Evolutionary conservation across 2,888 invertebrate species (phyloP).

Genomic region (Meiosimyza platycephala): DNA sequence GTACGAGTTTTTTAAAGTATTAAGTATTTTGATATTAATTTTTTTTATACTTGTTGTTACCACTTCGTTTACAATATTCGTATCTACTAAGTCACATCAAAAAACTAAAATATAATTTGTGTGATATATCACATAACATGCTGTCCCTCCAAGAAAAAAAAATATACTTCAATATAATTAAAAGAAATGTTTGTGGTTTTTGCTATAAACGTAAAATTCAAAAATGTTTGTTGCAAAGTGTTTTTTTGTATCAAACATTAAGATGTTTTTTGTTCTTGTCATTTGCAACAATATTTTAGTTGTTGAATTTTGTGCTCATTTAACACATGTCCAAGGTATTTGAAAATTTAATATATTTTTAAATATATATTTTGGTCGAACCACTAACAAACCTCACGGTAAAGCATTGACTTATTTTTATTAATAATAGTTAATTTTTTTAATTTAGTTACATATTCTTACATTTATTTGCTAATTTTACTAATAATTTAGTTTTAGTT

Average conservation of each 20-base stretch:
- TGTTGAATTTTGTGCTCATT: conserved; percentile 59
- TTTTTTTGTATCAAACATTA: neutral
- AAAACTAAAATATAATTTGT: too few relatives aligned
- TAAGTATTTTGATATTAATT: conserved; percentile 15
- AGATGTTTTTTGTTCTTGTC: conserved; percentile 20
- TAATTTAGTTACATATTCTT: conserved; percentile 21
- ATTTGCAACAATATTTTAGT: conserved; percentile 48
- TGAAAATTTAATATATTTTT: neutral
- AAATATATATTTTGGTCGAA: conserved; percentile 35
- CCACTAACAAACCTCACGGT: conserved; percentile 30
- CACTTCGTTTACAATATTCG: conserved; percentile 10
- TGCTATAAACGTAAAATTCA: conserved; percentile 15
- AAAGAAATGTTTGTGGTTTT: conserved; percentile 12
- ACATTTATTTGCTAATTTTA: conserved; percentile 15
- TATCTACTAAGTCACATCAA: neutral
- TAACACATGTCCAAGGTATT: conserved; percentile 22
- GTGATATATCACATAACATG: neutral
- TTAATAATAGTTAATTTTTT: conserved; percentile 19
- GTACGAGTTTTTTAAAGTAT: conserved; percentile 10
- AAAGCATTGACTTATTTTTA: conserved; percentile 3
- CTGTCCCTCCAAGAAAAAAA: neutral
- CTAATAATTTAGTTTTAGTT: neutral
- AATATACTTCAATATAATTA: neutral
- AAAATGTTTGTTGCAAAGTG: conserved; percentile 17
- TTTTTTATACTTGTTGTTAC: conserved; percentile 24